Conservation (phyloP, 2,797 vertebrate genomes). For the Mus caroli region DNA sequence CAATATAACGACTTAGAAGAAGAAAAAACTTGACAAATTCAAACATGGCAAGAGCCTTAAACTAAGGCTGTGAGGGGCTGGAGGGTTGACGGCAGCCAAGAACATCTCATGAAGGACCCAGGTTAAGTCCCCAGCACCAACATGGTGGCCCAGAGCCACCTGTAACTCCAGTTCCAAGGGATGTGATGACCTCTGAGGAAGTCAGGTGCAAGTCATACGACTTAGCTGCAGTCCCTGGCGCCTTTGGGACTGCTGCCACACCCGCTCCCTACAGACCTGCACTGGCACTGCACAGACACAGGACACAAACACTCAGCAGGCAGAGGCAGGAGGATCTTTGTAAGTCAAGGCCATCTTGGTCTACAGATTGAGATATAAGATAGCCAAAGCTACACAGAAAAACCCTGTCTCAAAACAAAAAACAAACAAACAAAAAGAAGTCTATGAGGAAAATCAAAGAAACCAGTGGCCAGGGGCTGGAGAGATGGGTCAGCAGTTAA, state of each 20-base stretch:
- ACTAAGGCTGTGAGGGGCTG: neutral
- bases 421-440: neutral
- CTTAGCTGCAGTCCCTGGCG: no score
- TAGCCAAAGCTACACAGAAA: neutral
- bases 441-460: neutral
- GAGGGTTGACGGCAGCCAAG: neutral
- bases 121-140: neutral
- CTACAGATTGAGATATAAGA: neutral
- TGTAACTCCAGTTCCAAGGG: neutral
- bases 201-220: no score
- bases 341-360: neutral
- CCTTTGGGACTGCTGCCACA: no score
- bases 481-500: neutral
- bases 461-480: neutral
- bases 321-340: neutral
- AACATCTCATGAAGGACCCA: neutral
- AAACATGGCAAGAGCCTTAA: constrained; percentile 5
- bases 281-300: neutral
- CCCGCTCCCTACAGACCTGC: no score
- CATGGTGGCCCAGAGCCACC: neutral
- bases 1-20: constrained; percentile 35
- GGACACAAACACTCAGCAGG: neutral
- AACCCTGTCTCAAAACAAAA: neutral
- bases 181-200: no score
- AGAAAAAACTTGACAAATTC: neutral